Percentiles rank a stretch among this genome's conserved stretches.
These are phyloP conservation scores for Calliphora vomitoria DNA, from an alignment of 2,888 invertebrate genomes.

Conservation along the genomic window DNA sequence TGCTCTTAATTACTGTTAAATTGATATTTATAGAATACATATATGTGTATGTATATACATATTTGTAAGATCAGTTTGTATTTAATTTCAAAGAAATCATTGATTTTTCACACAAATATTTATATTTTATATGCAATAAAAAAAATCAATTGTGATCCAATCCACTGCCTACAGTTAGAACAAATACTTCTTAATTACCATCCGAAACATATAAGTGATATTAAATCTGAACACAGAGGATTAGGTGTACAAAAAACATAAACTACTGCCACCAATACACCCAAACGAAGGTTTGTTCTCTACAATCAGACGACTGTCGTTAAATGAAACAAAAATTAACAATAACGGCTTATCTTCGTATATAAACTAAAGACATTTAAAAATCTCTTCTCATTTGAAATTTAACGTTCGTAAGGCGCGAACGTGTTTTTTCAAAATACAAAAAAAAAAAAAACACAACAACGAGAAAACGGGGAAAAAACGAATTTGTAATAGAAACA, in stretches of 20 bases:
- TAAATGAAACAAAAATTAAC: conserved; percentile 44
- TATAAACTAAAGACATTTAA: conserved; percentile 81
- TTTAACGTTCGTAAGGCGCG: conserved; percentile 78
- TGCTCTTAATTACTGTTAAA: too few species aligned
- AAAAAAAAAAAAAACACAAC: conserved; percentile 1
- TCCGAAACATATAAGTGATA: background rate
- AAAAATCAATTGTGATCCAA: too few species aligned
- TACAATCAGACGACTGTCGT: conserved; percentile 1
- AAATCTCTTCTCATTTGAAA: conserved; percentile 82
- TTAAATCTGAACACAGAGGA: background rate
- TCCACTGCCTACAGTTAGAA: too few species aligned
- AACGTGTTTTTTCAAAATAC: conserved; percentile 69
- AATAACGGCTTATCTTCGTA: conserved; percentile 78
- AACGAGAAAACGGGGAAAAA: conserved; percentile 22
- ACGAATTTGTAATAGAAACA: conserved; percentile 15
- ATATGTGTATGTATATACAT: too few species aligned
- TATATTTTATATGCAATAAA: too few species aligned
- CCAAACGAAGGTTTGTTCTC: conserved; percentile 22
- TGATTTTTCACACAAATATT: too few species aligned
- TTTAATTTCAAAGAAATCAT: too few species aligned
- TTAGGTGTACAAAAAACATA: background rate
- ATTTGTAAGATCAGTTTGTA: too few species aligned
- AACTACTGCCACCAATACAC: conserved; percentile 8
- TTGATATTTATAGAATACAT: too few species aligned
- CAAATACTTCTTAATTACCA: too few species aligned